Percentiles rank a stretch among this genome's conserved stretches.
Conservation (phyloP, 1,140 invertebrate genomes). For the Palaemon carinicauda region DNA sequence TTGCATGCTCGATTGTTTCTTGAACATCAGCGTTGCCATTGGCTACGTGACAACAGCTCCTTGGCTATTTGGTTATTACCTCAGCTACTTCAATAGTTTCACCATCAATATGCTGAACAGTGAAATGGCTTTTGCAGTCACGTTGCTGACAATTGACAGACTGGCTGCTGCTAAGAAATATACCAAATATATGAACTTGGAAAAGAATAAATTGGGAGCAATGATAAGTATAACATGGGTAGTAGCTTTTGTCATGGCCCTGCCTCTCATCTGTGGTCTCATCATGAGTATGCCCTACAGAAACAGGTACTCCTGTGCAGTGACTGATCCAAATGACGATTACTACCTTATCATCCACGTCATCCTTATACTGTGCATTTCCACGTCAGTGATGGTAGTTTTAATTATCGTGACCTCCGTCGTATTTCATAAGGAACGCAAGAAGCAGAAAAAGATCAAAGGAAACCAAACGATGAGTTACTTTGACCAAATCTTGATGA, state of each 20-base stretch:
- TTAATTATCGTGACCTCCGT: neutral
- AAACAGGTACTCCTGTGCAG: conserved; percentile 53
- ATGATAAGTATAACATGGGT: conserved; percentile 47
- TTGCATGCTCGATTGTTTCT: conserved; percentile 46
- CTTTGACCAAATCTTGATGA: conserved; percentile 58
- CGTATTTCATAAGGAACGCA: conserved; percentile 51
- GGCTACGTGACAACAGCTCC: conserved; percentile 49
- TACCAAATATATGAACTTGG: conserved; percentile 25
- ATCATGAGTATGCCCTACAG: conserved; percentile 52
- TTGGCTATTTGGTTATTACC: conserved; percentile 52
- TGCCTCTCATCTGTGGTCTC: conserved; percentile 37
- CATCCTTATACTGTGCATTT: conserved; percentile 13
- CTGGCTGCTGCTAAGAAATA: conserved; percentile 48
- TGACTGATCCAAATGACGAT: conserved; percentile 44
- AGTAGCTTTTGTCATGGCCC: conserved; percentile 4
- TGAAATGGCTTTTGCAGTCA: conserved; percentile 49
- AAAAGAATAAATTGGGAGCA: conserved; percentile 32
- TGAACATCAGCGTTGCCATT: conserved; percentile 52
- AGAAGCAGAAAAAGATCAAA: conserved; percentile 54
- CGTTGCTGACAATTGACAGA: conserved; percentile 50
- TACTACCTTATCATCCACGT: conserved; percentile 49
- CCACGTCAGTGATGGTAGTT: conserved; percentile 30
- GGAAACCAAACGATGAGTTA: conserved; percentile 50
- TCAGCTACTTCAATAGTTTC: conserved; percentile 51
- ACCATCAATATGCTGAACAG: conserved; percentile 50